phyloP scores from a whole-genome alignment of 2,797 vertebrate species.

The Cossypha polioptera region DNA sequence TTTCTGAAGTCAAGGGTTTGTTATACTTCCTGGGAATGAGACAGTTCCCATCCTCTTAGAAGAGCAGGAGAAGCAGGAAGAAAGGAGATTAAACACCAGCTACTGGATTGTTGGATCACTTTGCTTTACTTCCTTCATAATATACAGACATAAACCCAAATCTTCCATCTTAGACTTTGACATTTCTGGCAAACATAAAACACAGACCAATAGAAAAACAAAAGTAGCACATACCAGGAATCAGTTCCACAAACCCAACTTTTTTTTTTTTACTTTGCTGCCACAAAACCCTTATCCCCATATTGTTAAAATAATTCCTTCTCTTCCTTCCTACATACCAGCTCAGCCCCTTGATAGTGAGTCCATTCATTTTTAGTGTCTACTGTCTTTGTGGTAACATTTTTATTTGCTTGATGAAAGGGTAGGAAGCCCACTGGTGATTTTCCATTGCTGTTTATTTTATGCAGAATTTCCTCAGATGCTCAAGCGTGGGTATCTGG shows the following conservation, averaged over 20 bases:
- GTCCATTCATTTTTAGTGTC: not conserved
- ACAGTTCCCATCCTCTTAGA: not conserved
- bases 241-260: not conserved
- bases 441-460: not conserved
- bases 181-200: not conserved
- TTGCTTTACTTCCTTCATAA: not conserved
- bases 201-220: not conserved
- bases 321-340: not conserved
- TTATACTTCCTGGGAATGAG: not conserved
- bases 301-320: not conserved
- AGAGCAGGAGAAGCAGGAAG: not conserved
- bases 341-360: not conserved
- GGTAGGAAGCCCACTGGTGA: not conserved
- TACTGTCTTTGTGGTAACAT: not conserved
- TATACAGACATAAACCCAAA: not conserved
- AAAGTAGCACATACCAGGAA: not conserved
- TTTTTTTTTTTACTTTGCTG: not conserved
- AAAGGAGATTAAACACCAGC: not conserved
- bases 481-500: not conserved
- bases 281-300: not conserved
- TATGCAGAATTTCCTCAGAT: not conserved
- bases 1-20: not conserved
- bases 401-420: not conserved
- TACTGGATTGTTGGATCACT: not conserved
- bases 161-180: not conserved